These are phyloP conservation scores for Diacarnus erythraeanus DNA, from an alignment of 37 sponge, comb jelly and placozoan species.

Conservation along the genomic window DNA sequence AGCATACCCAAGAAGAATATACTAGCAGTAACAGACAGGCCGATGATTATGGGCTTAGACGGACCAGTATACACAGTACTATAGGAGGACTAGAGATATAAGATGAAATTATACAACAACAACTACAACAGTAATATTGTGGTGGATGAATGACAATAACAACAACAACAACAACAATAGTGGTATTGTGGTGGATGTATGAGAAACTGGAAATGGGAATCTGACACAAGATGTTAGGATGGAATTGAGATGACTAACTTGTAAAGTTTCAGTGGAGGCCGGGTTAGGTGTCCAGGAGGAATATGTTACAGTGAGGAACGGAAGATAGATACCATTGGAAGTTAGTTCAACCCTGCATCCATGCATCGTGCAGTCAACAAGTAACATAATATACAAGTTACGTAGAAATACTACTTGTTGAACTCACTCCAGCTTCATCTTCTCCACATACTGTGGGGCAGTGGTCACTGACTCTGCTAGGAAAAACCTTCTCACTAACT, in stretches of 20 bases:
- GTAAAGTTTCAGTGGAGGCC: neutral
- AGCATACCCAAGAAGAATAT: slow-evolving; percentile 28
- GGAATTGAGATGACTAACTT: neutral
- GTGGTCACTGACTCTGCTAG: slow-evolving; percentile 41
- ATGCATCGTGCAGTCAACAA: too few relatives aligned
- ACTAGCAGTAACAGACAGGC: slow-evolving; percentile 18
- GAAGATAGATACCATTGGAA: neutral
- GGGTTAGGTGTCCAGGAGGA: slow-evolving; percentile 9
- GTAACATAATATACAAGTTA: too few relatives aligned
- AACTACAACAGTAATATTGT: neutral
- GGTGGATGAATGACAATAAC: too few relatives aligned
- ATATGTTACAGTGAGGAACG: slow-evolving; percentile 16
- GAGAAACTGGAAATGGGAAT: too few relatives aligned
- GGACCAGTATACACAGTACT: slow-evolving; percentile 12
- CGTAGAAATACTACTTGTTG: too few relatives aligned
- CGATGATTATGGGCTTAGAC: neutral
- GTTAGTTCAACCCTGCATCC: too few relatives aligned
- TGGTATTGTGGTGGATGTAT: too few relatives aligned
- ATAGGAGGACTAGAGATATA: slow-evolving; percentile 27
- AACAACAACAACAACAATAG: too few relatives aligned
- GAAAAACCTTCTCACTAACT: slow-evolving; percentile 51
- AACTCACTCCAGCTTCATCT: slow-evolving; percentile 41
- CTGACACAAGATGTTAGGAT: too few relatives aligned
- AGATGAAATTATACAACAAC: neutral
- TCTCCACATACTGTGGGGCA: slow-evolving; percentile 20